Evolutionary conservation across 2,797 vertebrate species (phyloP).

Genomic region (Myotis findleyi): DNA sequence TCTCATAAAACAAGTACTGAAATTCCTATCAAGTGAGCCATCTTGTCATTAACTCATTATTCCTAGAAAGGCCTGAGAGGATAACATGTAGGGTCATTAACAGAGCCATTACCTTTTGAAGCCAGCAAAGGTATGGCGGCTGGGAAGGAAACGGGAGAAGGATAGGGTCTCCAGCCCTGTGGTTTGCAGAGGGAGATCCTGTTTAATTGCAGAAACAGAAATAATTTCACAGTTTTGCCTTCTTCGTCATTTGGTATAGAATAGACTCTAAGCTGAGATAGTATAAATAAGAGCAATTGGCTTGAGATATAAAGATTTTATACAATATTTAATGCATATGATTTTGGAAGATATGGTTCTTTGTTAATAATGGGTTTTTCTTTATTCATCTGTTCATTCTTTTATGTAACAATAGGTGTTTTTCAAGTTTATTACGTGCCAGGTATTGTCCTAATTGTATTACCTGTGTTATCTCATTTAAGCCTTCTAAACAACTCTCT

Average conservation of each 20-base stretch:
- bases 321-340: not conserved
- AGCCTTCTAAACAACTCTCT: not conserved
- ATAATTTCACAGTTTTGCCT: not conserved
- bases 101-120: slow-evolving; percentile 66
- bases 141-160: not conserved
- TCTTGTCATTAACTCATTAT: slow-evolving; percentile 55
- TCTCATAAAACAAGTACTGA: slow-evolving; percentile 43
- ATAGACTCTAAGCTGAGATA: not conserved
- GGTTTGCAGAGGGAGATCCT: slow-evolving; percentile 3
- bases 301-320: not conserved
- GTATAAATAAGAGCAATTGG: not conserved
- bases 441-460: not conserved
- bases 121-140: not conserved
- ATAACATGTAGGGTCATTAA: slow-evolving; percentile 28
- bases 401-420: not conserved
- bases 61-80: slow-evolving; percentile 27
- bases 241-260: slow-evolving; percentile 15
- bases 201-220: slow-evolving; percentile 1
- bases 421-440: not conserved
- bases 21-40: slow-evolving; percentile 41
- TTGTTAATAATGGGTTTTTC: not conserved
- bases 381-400: slow-evolving; percentile 17
- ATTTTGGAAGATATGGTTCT: not conserved
- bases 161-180: slow-evolving; percentile 24
- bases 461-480: not conserved